Evolutionary conservation across 2,797 vertebrate species (phyloP).

Genomic region (Mycteria americana): DNA sequence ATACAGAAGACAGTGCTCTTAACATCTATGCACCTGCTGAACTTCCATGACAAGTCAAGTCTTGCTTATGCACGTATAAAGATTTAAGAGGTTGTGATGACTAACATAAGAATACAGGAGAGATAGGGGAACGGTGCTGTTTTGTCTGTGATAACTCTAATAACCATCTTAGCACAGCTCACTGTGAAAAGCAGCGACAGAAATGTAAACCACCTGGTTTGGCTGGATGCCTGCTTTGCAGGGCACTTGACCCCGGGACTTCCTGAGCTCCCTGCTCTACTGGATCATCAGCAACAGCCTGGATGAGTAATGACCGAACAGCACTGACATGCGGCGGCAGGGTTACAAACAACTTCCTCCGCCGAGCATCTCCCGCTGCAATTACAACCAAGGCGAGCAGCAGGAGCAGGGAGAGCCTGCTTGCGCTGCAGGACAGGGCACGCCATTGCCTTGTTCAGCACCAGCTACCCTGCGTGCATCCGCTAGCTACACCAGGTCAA

Average conservation of each 20-base stretch:
- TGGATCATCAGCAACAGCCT: conserved; percentile 34
- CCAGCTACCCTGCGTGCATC: neutral
- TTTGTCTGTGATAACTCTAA: conserved; percentile 27
- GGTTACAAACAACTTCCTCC: conserved; percentile 56
- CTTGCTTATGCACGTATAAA: neutral
- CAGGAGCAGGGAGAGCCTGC: neutral
- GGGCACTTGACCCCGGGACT: conserved; percentile 28
- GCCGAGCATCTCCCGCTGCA: neutral
- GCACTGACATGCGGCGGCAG: neutral
- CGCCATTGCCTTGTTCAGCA: rapidly evolving
- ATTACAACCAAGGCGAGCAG: neutral
- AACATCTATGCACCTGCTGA: conserved; percentile 11
- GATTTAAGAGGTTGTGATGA: neutral
- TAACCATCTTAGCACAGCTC: neutral
- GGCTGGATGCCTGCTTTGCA: conserved; percentile 16
- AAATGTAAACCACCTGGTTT: conserved; percentile 46
- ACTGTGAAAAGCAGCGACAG: conserved; percentile 7
- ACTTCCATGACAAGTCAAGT: neutral
- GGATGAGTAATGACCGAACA: conserved; percentile 4
- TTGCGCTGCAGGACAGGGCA: neutral
- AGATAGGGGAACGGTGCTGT: neutral
- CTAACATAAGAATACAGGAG: neutral
- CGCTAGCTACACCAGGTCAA: neutral
- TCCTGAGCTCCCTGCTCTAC: conserved; percentile 33
- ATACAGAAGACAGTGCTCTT: neutral